Evolutionary conservation across 2,113 vertebrate genomes (phyloP).

Genomic region (Psittacara wagleri): DNA sequence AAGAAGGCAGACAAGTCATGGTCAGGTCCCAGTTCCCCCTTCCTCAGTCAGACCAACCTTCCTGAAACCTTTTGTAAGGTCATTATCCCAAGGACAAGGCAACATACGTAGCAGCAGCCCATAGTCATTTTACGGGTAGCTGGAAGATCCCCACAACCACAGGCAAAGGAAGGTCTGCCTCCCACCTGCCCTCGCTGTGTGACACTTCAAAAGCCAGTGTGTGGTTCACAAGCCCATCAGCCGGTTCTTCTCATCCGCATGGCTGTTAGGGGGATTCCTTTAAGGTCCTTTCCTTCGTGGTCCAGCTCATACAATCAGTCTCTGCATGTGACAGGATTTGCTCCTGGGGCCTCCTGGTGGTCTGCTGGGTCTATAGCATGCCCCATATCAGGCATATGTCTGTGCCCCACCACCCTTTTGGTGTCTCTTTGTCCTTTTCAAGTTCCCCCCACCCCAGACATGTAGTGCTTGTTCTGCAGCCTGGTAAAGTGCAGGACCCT

Average conservation of each 20-base stretch:
- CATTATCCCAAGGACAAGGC: neutral
- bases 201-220: neutral
- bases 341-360: neutral
- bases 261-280: neutral
- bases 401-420: neutral
- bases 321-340: neutral
- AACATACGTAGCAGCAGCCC: neutral
- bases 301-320: neutral
- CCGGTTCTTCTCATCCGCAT: neutral
- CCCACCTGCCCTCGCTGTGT: neutral
- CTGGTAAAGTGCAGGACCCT: neutral
- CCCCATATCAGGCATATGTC: neutral
- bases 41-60: neutral
- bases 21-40: rapidly evolving
- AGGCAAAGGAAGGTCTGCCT: neutral
- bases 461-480: neutral
- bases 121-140: neutral
- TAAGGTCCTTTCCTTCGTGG: neutral
- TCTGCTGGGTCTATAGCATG: neutral
- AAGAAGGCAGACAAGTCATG: neutral
- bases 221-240: neutral
- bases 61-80: neutral
- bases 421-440: neutral
- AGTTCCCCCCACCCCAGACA: rapidly evolving
- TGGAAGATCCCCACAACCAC: neutral